Percentiles rank a stretch among this genome's conserved stretches.
phyloP scores from a whole-genome alignment of 1,140 invertebrate species.

The Tyrophagus putrescentiae region DNA sequence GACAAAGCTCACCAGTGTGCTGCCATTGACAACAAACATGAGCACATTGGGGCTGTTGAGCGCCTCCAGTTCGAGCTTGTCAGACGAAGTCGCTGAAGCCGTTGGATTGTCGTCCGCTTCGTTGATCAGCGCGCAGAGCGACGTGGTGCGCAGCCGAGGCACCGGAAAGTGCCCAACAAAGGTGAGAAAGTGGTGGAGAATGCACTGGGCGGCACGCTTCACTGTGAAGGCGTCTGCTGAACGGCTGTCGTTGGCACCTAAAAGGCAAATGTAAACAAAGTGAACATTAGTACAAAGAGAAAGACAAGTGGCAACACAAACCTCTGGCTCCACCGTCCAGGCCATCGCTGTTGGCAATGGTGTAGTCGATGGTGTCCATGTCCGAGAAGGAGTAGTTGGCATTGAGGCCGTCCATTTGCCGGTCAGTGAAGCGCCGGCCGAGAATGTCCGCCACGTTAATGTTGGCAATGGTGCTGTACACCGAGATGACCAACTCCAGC shows the following conservation, averaged over 20 bases:
- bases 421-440: neutral
- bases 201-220: slow-evolving; percentile 26
- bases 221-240: slow-evolving; percentile 5
- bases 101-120: slow-evolving; percentile 81
- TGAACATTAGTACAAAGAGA: no score
- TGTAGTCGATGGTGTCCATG: slow-evolving; percentile 15
- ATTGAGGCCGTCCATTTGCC: neutral
- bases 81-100: slow-evolving; percentile 48
- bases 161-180: slow-evolving; percentile 78
- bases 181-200: slow-evolving; percentile 63
- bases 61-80: slow-evolving; percentile 59
- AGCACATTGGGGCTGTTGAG: slow-evolving; percentile 74
- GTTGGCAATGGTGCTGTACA: neutral
- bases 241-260: no score
- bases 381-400: neutral
- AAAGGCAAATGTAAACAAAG: no score
- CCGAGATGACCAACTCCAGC: slow-evolving; percentile 8
- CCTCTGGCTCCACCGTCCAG: neutral
- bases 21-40: slow-evolving; percentile 57
- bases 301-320: no score
- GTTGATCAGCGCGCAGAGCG: slow-evolving; percentile 66
- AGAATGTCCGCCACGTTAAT: neutral
- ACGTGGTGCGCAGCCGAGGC: slow-evolving; percentile 59
- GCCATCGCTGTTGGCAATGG: neutral
- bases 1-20: slow-evolving; percentile 70